Conservation (phyloP, 1,140 invertebrate genomes). For the Diuraphis noxia region DNA sequence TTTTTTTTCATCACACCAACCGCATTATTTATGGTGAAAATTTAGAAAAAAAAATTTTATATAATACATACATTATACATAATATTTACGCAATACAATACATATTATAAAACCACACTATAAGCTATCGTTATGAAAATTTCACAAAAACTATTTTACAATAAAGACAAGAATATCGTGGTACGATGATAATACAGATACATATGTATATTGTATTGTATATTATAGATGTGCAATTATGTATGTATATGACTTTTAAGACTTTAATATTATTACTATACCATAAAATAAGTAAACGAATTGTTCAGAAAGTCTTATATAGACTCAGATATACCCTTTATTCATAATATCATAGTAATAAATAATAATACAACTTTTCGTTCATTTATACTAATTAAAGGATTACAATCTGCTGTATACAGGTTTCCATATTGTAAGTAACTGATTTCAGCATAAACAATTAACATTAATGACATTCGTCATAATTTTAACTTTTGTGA, state of each 20-base stretch:
- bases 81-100: background rate
- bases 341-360: background rate
- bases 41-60: background rate
- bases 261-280: no score
- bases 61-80: background rate
- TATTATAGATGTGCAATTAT: background rate
- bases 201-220: background rate
- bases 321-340: background rate
- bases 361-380: no score
- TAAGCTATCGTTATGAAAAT: background rate
- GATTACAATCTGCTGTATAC: no score
- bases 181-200: background rate
- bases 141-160: background rate
- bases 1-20: background rate
- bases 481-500: no score
- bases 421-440: no score
- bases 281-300: background rate
- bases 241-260: background rate
- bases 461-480: background rate
- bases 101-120: background rate
- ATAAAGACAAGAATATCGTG: background rate
- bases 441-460: no score
- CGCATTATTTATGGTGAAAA: slow-evolving; percentile 28
- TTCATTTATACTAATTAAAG: no score
- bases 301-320: background rate